phyloP scores from a whole-genome alignment of 2,113 vertebrate genomes.

The Prochilodus magdalenae region DNA sequence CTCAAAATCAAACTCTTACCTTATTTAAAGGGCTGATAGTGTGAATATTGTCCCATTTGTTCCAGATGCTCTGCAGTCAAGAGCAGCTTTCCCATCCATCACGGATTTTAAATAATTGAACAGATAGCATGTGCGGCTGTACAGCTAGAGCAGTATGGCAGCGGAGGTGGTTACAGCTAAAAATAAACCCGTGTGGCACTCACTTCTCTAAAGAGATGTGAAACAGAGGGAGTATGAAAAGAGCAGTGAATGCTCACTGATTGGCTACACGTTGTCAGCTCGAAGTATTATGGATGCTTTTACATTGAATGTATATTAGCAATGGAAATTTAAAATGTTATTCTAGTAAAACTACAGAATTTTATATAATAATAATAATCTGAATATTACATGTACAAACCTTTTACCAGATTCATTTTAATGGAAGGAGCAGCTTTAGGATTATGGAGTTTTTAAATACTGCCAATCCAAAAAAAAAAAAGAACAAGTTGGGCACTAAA shows the following conservation, averaged over 20 bases:
- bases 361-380: no score
- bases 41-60: background rate
- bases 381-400: no score
- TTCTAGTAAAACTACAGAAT: no score
- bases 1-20: background rate
- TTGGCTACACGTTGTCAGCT: background rate
- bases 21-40: background rate
- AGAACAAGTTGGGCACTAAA: no score
- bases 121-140: constrained; percentile 44
- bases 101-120: constrained; percentile 66
- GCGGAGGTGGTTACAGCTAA: constrained; percentile 51
- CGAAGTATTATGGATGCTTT: no score
- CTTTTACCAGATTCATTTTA: no score
- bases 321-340: no score
- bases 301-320: no score
- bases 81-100: constrained; percentile 1
- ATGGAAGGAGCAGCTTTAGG: no score
- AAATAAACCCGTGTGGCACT: constrained; percentile 60
- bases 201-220: background rate
- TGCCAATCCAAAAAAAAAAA: no score
- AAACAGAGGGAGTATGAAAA: background rate
- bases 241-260: background rate
- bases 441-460: no score
- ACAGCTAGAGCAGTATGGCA: constrained; percentile 30
- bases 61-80: background rate